A percentile compares a stretch with the other conserved stretches of the same genome.
phyloP scores from a whole-genome alignment of 2,113 vertebrate species.

The Tetrao urogallus region DNA sequence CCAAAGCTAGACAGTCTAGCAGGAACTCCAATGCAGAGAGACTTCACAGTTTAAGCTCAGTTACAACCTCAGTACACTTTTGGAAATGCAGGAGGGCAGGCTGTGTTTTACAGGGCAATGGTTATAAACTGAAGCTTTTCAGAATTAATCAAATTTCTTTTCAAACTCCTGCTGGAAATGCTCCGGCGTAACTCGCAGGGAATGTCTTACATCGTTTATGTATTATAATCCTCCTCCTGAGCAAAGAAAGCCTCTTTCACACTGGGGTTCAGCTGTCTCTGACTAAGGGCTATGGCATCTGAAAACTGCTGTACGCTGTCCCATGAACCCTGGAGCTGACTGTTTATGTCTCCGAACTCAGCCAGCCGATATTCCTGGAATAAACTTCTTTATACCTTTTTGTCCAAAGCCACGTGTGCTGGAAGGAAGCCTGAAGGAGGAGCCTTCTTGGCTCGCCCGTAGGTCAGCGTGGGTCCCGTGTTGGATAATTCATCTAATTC shows the following conservation, averaged over 20 bases:
- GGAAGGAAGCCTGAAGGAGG: slow-evolving; percentile 81
- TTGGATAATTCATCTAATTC: slow-evolving; percentile 78
- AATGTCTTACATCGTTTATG: slow-evolving; percentile 56
- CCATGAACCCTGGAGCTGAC: slow-evolving; percentile 59
- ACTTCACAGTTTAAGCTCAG: not conserved
- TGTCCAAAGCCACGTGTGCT: slow-evolving; percentile 89
- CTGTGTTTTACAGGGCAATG: not conserved
- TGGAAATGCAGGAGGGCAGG: not conserved
- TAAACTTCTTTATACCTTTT: slow-evolving; percentile 86
- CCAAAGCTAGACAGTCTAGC: not conserved
- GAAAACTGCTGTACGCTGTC: slow-evolving; percentile 62
- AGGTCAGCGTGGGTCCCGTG: slow-evolving; percentile 69
- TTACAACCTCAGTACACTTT: not conserved
- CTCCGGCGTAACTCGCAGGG: slow-evolving; percentile 37
- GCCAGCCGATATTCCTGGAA: slow-evolving; percentile 17
- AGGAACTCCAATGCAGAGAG: not conserved
- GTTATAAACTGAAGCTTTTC: slow-evolving; percentile 12
- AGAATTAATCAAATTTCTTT: slow-evolving; percentile 35
- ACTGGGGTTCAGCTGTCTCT: slow-evolving; percentile 69
- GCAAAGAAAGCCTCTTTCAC: slow-evolving; percentile 74
- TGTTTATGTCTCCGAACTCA: slow-evolving; percentile 50
- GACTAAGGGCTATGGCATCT: slow-evolving; percentile 74
- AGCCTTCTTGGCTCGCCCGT: slow-evolving; percentile 63
- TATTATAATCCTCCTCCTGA: slow-evolving; percentile 63
- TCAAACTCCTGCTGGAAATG: slow-evolving; percentile 49